A percentile compares a stretch with the other conserved stretches of the same genome.
Evolutionary conservation across 2,888 invertebrate species (phyloP).

Genomic region (Cantharis rustica): DNA sequence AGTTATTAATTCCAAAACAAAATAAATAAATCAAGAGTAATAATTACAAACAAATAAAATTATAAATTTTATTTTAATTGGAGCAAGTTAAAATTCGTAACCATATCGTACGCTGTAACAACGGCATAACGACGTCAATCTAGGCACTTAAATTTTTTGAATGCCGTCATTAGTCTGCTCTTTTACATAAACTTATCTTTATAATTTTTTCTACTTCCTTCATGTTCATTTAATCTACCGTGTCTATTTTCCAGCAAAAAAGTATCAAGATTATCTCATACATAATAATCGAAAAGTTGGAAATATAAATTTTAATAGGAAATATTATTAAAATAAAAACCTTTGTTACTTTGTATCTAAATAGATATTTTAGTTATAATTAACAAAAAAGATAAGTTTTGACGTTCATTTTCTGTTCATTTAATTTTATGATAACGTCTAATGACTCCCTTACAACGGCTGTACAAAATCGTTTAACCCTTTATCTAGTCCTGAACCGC

Average conservation of each 20-base stretch:
- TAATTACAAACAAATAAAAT: not conserved
- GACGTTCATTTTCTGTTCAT: constrained; percentile 12
- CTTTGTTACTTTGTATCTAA: not conserved
- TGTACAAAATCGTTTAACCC: constrained; percentile 10
- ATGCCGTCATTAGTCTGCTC: not conserved
- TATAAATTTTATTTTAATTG: not conserved
- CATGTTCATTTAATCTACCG: not conserved
- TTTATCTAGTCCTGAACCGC: constrained; percentile 7
- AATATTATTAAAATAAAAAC: not conserved
- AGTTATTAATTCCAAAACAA: not conserved
- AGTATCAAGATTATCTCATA: not conserved
- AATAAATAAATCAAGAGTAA: not conserved
- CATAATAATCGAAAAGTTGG: not conserved
- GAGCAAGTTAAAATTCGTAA: not conserved
- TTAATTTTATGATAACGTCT: constrained; percentile 10
- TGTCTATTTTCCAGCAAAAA: not conserved
- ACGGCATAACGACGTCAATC: not conserved
- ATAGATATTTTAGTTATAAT: constrained; percentile 1
- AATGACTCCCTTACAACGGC: constrained; percentile 7
- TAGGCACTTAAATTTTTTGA: not conserved
- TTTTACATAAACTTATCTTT: not conserved
- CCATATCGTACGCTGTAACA: not conserved
- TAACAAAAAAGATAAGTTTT: constrained; percentile 7
- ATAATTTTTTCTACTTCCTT: not conserved
- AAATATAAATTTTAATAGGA: not conserved